Conservation (phyloP, 2,113 vertebrate species). For the Tringa solitaria region DNA sequence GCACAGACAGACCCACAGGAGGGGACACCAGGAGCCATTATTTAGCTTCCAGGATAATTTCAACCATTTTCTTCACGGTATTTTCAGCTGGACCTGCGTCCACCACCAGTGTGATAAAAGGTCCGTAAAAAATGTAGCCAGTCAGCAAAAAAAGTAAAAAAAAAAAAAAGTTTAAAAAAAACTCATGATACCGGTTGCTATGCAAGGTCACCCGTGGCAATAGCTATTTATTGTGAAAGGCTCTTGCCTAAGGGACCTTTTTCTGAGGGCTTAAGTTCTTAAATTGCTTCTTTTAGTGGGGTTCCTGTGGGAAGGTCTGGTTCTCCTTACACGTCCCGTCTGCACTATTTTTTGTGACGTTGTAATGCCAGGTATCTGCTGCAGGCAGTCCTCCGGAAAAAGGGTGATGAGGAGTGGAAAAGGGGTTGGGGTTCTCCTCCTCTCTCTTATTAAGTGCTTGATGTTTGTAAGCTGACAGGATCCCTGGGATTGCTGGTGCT, state of each 20-base stretch:
- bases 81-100: constrained; percentile 15
- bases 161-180: not conserved
- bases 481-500: constrained; percentile 10
- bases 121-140: constrained; percentile 34
- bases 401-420: not conserved
- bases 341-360: not conserved
- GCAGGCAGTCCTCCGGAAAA: not conserved
- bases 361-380: not conserved
- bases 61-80: not conserved
- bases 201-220: constrained; percentile 41
- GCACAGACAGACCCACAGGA: not conserved
- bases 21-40: not conserved
- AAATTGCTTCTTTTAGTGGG: not conserved
- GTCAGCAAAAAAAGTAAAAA: not conserved
- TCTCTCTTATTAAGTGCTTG: not conserved
- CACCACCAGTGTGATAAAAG: not conserved
- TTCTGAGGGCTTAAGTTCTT: constrained; percentile 51
- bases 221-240: not conserved
- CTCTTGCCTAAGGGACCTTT: constrained; percentile 28
- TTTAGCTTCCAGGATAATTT: not conserved
- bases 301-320: not conserved
- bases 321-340: not conserved
- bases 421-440: not conserved
- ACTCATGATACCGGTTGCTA: constrained; percentile 24
- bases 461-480: not conserved